These are phyloP conservation scores for Clusia tigrina DNA, from an alignment of 2,888 invertebrate genomes.

Conservation along the genomic window DNA sequence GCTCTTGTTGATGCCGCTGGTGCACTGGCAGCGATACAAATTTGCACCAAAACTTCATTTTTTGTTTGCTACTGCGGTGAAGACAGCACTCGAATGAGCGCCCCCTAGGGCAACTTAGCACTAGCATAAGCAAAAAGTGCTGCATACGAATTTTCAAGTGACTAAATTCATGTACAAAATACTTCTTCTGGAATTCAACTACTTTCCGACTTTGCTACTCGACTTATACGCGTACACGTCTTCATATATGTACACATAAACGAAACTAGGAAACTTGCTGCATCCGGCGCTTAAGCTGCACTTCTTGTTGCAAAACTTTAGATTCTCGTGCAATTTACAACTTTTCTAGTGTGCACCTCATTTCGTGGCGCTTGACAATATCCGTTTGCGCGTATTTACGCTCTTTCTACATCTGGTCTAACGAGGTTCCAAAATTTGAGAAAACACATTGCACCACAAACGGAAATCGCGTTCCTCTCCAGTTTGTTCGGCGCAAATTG, in stretches of 20 bases:
- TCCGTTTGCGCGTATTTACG: background rate
- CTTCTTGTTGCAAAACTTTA: background rate
- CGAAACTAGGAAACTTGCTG: background rate
- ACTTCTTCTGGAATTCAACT: background rate
- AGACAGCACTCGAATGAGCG: background rate
- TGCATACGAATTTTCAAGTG: background rate
- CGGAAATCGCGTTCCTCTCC: too few species aligned
- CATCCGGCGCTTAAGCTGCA: background rate
- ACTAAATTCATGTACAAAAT: background rate
- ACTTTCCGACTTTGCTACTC: background rate
- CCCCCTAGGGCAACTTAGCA: background rate
- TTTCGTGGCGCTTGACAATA: background rate
- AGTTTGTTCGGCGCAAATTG: too few species aligned
- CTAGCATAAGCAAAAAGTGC: background rate
- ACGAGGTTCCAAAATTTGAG: too few species aligned
- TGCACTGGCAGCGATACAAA: background rate
- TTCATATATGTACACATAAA: background rate
- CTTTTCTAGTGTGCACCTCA: background rate
- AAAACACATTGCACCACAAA: too few species aligned
- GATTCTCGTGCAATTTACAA: background rate
- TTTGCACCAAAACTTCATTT: conserved; percentile 1
- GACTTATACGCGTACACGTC: too few species aligned
- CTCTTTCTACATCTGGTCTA: background rate
- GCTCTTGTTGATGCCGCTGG: background rate
- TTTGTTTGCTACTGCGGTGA: background rate